Conservation (phyloP, 2,888 invertebrate genomes). For the Gandaritis pyraliata region DNA sequence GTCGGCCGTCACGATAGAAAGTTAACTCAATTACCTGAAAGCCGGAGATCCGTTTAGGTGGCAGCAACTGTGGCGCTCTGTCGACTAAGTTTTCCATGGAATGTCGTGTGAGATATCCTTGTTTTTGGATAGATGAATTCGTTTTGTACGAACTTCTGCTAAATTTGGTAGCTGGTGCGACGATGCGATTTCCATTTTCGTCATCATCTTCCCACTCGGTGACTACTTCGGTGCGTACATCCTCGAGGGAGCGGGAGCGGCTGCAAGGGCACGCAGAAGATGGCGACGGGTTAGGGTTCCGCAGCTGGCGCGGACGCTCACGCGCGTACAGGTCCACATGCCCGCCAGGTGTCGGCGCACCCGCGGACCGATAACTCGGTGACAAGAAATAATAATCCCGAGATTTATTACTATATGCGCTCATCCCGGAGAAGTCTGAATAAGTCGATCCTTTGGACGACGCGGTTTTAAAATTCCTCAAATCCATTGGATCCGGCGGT, state of each 20-base stretch:
- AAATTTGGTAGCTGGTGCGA: slow-evolving; percentile 78
- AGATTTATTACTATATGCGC: slow-evolving; percentile 78
- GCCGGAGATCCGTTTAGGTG: slow-evolving; percentile 81
- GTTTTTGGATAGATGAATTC: slow-evolving; percentile 70
- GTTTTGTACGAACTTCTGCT: slow-evolving; percentile 72
- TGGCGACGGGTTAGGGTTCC: slow-evolving; percentile 50
- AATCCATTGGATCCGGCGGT: slow-evolving; percentile 78
- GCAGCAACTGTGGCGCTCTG: slow-evolving; percentile 77
- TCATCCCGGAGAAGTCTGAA: slow-evolving; percentile 80
- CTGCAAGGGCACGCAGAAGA: slow-evolving; percentile 85
- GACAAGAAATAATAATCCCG: slow-evolving; percentile 86
- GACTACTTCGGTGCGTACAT: slow-evolving; percentile 87
- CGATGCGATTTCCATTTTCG: slow-evolving; percentile 85
- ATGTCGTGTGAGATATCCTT: slow-evolving; percentile 83
- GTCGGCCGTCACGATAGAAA: slow-evolving; percentile 66
- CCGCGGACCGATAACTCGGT: slow-evolving; percentile 88
- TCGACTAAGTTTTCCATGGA: slow-evolving; percentile 89
- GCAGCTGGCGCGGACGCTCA: slow-evolving; percentile 76
- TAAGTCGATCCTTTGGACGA: slow-evolving; percentile 77
- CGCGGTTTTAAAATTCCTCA: slow-evolving; percentile 76
- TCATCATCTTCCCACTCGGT: slow-evolving; percentile 87
- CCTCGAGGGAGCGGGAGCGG: slow-evolving; percentile 89
- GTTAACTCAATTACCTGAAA: slow-evolving; percentile 81
- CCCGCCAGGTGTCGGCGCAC: slow-evolving; percentile 79
- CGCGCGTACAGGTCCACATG: slow-evolving; percentile 68